A percentile compares a stretch with the other conserved stretches of the same genome.
Conservation (phyloP, 2,113 vertebrate genomes). For the Bufo gargarizans region DNA sequence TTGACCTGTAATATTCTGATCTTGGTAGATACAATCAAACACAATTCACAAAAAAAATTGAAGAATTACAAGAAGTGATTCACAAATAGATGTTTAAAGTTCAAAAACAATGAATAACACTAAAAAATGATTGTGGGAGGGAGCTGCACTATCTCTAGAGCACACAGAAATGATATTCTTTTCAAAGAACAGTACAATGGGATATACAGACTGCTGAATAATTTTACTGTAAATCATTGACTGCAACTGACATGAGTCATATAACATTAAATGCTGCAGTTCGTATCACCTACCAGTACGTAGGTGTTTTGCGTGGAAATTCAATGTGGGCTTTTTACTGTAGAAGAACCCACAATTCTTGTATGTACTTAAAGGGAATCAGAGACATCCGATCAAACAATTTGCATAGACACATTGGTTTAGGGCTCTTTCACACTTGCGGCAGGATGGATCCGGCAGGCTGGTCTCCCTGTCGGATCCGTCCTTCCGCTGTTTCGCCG, state of each 20-base stretch:
- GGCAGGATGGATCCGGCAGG: too few relatives aligned
- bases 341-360: neutral
- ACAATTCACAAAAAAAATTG: neutral
- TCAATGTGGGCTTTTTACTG: neutral
- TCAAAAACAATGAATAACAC: neutral
- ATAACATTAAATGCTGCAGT: neutral
- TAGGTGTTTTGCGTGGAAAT: constrained; percentile 37
- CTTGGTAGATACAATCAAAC: neutral
- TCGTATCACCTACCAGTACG: neutral
- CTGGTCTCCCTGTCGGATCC: too few relatives aligned
- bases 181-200: neutral
- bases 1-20: neutral
- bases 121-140: neutral
- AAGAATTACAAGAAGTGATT: neutral
- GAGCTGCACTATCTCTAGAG: neutral
- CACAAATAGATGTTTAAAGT: neutral
- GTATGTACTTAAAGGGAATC: neutral
- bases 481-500: too few relatives aligned
- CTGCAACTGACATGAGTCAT: constrained; percentile 6
- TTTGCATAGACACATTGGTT: too few relatives aligned
- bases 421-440: too few relatives aligned
- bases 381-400: too few relatives aligned
- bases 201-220: neutral
- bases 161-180: neutral
- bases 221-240: neutral